phyloP scores from a whole-genome alignment of 2,113 vertebrate genomes.

The Ailurus styani region DNA sequence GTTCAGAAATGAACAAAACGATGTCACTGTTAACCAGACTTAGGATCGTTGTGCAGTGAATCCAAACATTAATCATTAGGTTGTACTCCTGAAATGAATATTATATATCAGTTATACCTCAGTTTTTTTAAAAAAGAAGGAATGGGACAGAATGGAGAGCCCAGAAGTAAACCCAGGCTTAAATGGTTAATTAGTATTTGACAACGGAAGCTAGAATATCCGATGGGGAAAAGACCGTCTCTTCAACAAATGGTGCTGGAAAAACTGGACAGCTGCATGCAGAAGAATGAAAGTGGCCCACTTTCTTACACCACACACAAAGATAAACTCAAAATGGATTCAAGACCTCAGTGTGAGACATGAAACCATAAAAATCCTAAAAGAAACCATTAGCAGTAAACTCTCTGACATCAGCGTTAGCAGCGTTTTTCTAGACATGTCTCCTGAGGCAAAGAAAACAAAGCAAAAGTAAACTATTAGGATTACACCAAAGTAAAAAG shows the following conservation, averaged over 20 bases:
- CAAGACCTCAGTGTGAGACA: background rate
- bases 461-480: background rate
- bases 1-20: background rate
- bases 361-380: background rate
- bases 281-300: background rate
- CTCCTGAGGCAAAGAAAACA: background rate
- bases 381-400: background rate
- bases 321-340: background rate
- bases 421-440: background rate
- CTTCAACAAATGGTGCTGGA: background rate
- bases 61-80: background rate
- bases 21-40: background rate
- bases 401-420: background rate
- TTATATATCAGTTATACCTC: background rate
- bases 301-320: background rate
- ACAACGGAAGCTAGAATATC: background rate
- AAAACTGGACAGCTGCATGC: background rate
- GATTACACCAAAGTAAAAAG: background rate
- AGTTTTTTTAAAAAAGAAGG: background rate
- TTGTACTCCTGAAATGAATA: background rate
- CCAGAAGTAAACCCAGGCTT: background rate
- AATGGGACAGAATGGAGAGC: background rate
- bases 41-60: background rate
- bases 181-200: background rate
- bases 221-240: background rate